Evolutionary conservation across 2,113 vertebrate species (phyloP).

Genomic region (Gnathonemus echidnorhynchus): DNA sequence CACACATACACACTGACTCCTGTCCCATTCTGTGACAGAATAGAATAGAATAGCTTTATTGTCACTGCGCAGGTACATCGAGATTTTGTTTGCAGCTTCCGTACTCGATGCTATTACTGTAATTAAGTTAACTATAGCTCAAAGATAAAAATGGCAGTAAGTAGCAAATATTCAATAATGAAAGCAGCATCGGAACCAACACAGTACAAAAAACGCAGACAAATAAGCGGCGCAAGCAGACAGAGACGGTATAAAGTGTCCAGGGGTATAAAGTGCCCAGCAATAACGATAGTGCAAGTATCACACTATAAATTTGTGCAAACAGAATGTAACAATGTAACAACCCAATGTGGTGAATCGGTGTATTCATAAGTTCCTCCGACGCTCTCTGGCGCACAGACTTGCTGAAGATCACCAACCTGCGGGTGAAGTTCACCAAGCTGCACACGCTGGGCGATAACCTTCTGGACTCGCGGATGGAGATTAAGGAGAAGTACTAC

Average conservation of each 20-base stretch:
- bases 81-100: neutral
- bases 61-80: neutral
- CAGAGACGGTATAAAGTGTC: too few relatives aligned
- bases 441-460: conserved; percentile 94
- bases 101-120: neutral
- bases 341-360: neutral
- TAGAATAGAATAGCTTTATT: neutral
- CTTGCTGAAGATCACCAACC: conserved; percentile 91
- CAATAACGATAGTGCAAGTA: neutral
- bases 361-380: neutral
- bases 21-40: neutral
- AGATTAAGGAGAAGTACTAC: conserved; percentile 97
- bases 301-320: neutral
- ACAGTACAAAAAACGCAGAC: neutral
- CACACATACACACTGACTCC: neutral
- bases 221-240: neutral
- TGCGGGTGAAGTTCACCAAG: conserved; percentile 83
- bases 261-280: neutral
- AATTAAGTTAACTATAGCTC: neutral
- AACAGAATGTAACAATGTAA: neutral
- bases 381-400: conserved; percentile 49
- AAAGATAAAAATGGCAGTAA: neutral
- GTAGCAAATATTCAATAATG: neutral
- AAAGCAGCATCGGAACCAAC: neutral
- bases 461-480: conserved; percentile 86